These are phyloP conservation scores for Apolygus lucorum DNA, from an alignment of 1,140 invertebrate species.

Conservation along the genomic window DNA sequence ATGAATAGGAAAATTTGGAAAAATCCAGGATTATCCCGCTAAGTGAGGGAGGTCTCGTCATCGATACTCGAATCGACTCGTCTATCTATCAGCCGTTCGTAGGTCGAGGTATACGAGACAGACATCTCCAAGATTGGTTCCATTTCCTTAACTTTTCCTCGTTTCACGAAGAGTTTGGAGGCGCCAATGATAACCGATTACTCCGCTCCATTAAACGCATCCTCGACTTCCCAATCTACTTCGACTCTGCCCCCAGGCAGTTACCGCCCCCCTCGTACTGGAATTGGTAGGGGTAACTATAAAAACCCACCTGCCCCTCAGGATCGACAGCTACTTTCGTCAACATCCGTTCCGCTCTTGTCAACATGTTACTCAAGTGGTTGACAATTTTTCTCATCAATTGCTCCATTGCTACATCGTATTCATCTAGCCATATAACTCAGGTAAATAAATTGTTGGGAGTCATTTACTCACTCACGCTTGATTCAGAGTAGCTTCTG, in stretches of 20 bases:
- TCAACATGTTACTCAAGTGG: slow-evolving; percentile 10
- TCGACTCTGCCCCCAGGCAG: neutral
- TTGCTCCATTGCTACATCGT: neutral
- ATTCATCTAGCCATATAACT: neutral
- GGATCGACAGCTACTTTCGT: neutral
- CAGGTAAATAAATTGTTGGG: neutral
- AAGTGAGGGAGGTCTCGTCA: too few relatives aligned
- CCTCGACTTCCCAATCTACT: slow-evolving; percentile 4
- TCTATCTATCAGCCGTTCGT: too few relatives aligned
- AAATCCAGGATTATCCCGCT: too few relatives aligned
- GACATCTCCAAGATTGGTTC: too few relatives aligned
- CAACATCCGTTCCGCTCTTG: neutral
- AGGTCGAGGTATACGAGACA: too few relatives aligned
- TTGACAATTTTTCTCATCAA: neutral
- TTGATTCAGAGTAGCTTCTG: too few relatives aligned
- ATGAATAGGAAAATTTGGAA: too few relatives aligned
- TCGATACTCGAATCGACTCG: too few relatives aligned
- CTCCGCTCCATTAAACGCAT: slow-evolving; percentile 16
- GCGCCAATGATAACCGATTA: slow-evolving; percentile 6
- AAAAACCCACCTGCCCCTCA: neutral
- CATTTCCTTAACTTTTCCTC: neutral
- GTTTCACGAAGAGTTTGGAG: neutral
- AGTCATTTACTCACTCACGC: too few relatives aligned
- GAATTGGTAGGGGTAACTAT: slow-evolving; percentile 1
- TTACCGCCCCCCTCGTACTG: neutral